Evolutionary conservation across 2,113 vertebrate genomes (phyloP).

Genomic region (Microtus ochrogaster): DNA sequence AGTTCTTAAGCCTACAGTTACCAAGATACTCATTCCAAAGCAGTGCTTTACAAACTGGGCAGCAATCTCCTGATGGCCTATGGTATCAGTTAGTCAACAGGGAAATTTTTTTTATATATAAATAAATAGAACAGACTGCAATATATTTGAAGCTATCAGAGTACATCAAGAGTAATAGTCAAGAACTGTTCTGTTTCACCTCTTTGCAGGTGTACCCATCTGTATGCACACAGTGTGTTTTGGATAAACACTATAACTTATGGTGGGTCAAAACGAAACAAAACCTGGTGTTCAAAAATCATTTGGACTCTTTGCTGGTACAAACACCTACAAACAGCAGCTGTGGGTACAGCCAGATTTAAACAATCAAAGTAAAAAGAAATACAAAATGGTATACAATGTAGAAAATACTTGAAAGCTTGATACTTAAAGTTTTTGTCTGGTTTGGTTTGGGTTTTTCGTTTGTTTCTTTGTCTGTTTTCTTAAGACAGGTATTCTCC

Average conservation of each 20-base stretch:
- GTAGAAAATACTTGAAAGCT: not conserved
- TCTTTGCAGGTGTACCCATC: not conserved
- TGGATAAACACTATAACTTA: not conserved
- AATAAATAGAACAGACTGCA: slow-evolving; percentile 8
- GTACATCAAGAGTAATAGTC: not conserved
- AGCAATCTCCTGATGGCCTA: not conserved
- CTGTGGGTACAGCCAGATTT: not conserved
- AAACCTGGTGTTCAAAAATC: slow-evolving; percentile 18
- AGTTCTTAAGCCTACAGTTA: not conserved
- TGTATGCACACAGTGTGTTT: not conserved
- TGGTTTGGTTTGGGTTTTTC: not conserved
- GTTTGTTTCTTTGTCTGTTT: not conserved
- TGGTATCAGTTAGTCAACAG: slow-evolving; percentile 18
- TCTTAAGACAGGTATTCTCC: not conserved
- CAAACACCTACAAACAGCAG: slow-evolving; percentile 17
- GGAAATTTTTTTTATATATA: slow-evolving; percentile 27
- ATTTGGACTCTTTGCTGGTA: not conserved
- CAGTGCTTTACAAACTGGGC: slow-evolving; percentile 23
- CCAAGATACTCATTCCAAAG: slow-evolving; percentile 44
- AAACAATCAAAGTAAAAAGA: slow-evolving; percentile 6
- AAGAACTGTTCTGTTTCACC: not conserved
- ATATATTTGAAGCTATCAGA: slow-evolving; percentile 23
- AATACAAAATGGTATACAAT: not conserved
- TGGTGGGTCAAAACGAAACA: not conserved
- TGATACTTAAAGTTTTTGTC: not conserved